A percentile compares a stretch with the other conserved stretches of the same genome.
Conservation (phyloP, 2,113 vertebrate species). For the Podilymbus podiceps region DNA sequence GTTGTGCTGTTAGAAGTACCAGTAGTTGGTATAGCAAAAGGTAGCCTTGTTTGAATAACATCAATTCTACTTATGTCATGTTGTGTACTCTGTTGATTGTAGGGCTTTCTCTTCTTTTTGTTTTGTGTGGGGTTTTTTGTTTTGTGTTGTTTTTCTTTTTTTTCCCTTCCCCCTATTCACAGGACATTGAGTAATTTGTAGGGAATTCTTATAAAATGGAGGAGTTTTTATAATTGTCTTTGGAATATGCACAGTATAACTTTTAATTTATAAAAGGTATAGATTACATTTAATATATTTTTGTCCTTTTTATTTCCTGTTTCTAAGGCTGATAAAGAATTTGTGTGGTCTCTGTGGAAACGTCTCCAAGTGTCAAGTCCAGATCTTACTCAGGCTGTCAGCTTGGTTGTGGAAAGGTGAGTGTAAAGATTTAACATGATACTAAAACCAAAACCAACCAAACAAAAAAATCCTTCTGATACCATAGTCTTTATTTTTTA, state of each 20-base stretch:
- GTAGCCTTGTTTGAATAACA: background rate
- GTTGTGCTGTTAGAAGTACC: background rate
- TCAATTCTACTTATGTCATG: background rate
- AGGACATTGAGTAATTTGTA: background rate
- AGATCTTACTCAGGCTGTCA: slow-evolving; percentile 86
- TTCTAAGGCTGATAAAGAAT: slow-evolving; percentile 92
- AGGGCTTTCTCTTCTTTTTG: background rate
- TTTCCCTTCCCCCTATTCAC: background rate
- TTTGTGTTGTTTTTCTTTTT: background rate
- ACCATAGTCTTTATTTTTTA: background rate
- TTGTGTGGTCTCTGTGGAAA: slow-evolving; percentile 96
- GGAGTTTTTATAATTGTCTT: background rate
- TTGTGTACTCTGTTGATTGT: background rate
- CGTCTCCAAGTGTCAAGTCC: slow-evolving; percentile 86
- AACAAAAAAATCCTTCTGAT: background rate
- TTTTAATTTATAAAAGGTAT: background rate
- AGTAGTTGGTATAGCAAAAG: background rate
- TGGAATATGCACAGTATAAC: background rate
- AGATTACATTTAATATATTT: background rate
- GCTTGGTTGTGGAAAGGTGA: slow-evolving; percentile 90
- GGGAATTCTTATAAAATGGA: background rate
- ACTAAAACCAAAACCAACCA: background rate
- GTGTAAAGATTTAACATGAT: slow-evolving; percentile 17
- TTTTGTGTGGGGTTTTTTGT: no score
- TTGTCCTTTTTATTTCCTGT: background rate